A percentile compares a stretch with the other conserved stretches of the same genome.
phyloP scores from a whole-genome alignment of 1,140 invertebrate species.

The Pachypeltis micranthus region DNA sequence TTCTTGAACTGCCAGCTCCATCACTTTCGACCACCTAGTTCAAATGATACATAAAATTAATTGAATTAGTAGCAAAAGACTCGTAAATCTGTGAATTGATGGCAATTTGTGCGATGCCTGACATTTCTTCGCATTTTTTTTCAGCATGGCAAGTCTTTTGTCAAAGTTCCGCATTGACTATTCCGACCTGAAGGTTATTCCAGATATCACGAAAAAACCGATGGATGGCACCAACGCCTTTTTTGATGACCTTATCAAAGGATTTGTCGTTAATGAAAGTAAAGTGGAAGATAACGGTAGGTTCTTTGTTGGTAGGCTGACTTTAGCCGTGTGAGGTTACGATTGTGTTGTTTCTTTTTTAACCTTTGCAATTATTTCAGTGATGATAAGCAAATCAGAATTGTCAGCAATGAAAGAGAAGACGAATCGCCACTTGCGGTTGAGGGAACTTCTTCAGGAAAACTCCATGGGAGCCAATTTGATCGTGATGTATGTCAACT shows the following conservation, averaged over 20 bases:
- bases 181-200: slow-evolving; percentile 78
- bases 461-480: slow-evolving; percentile 75
- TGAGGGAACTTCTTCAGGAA: slow-evolving; percentile 74
- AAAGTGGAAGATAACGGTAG: slow-evolving; percentile 17
- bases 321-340: not conserved
- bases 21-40: too few relatives aligned
- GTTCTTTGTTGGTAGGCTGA: not conserved
- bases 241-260: slow-evolving; percentile 60
- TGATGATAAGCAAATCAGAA: slow-evolving; percentile 67
- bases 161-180: slow-evolving; percentile 96
- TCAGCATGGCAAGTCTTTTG: slow-evolving; percentile 83
- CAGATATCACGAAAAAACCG: slow-evolving; percentile 68
- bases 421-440: slow-evolving; percentile 76
- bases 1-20: too few relatives aligned
- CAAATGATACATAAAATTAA: too few relatives aligned
- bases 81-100: too few relatives aligned
- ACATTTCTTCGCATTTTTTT: slow-evolving; percentile 30
- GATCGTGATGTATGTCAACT: slow-evolving; percentile 71
- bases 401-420: slow-evolving; percentile 75
- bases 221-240: slow-evolving; percentile 58
- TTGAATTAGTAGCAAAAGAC: too few relatives aligned
- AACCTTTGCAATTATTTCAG: slow-evolving; percentile 35
- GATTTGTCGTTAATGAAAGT: slow-evolving; percentile 22
- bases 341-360: not conserved
- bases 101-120: too few relatives aligned